Evolutionary conservation across 2,888 invertebrate species (phyloP), one percentile per base, ranked within the genome.

Genomic region (Xestia xanthographa): DNA sequence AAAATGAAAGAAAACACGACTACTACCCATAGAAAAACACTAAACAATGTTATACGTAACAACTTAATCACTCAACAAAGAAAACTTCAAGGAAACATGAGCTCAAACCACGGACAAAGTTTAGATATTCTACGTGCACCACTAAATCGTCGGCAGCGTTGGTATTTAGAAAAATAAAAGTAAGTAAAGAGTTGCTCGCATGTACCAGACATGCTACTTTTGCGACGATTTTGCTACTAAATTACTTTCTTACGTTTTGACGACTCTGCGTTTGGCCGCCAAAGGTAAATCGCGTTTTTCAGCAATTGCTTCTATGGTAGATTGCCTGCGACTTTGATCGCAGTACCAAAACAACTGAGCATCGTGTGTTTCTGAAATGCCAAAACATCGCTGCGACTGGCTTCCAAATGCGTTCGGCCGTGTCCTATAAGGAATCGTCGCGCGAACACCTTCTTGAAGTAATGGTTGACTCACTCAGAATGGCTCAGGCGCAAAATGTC

Each of bases 101-200:
- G 63, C 77, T 76, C 29, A 72, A 82, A 65, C 74, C 63, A 65
- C 77, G 50, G 72, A 70, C 70, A 77, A 83, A 87, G 80, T 79
- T 86, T 83, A 80, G 79, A 87, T 86, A 86, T 84, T 85, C 83
- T 77, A 82, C 83, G 76, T 83, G 80, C 75, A 82, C 77, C 76
- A 83, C 84, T 88, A 90, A 88, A 88, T 88, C 76, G 83, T 85
- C 79, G 79, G 80, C 76, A 56, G 62, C 48, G 85, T 83, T 77
- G 75, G 72, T 80, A 82, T 88, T 89, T 88, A 87, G 85, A 86
- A 84, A 88, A 87, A 87, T 87, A 88, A 87, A 72, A 85, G 63
- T 70, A 78, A 72, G 72, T 79, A 66, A 79, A 69, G 48, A 75
- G 75, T 67, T 68, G 56, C 29, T 34, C 50, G 56, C 66, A 48